Evolutionary conservation across 1,140 invertebrate species (phyloP).

Genomic region (Drosophila bocki): DNA sequence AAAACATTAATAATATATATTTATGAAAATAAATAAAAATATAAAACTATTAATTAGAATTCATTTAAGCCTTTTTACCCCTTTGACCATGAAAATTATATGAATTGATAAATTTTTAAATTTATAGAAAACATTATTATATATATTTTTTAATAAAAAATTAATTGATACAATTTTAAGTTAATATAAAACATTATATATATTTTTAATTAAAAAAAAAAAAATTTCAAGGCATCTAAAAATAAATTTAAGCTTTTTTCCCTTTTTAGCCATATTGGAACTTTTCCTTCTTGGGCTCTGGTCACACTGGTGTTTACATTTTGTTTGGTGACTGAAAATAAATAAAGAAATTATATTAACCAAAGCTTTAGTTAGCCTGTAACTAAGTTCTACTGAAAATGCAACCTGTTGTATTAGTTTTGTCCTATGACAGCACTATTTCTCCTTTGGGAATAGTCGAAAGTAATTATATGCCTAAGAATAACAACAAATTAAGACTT

Average conservation of each 20-base stretch:
- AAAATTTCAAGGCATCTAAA: neutral
- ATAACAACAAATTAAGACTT: neutral
- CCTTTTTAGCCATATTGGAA: neutral
- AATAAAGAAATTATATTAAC: conserved; percentile 9
- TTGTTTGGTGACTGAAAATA: conserved; percentile 25
- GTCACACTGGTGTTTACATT: conserved; percentile 42
- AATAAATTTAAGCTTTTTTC: neutral
- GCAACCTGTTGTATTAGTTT: conserved; percentile 52
- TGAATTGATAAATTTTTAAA: too few species aligned
- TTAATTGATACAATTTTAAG: too few species aligned
- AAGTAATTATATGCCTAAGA: conserved; percentile 31
- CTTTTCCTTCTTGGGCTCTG: conserved; percentile 4
- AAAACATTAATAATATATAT: too few species aligned
- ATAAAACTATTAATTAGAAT: neutral
- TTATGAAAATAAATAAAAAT: neutral
- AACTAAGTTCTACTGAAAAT: conserved; percentile 22
- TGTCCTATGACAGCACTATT: conserved; percentile 44
- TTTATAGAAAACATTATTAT: too few species aligned
- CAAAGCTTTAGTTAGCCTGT: neutral
- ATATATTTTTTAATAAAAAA: too few species aligned
- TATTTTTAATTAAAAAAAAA: too few species aligned
- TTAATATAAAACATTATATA: too few species aligned
- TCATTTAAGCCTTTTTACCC: neutral
- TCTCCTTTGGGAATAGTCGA: conserved; percentile 48
- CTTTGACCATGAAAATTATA: too few species aligned